These are phyloP conservation scores for Sebastes trivittatus DNA, from an alignment of 2,797 vertebrate species.

Conservation along the genomic window DNA sequence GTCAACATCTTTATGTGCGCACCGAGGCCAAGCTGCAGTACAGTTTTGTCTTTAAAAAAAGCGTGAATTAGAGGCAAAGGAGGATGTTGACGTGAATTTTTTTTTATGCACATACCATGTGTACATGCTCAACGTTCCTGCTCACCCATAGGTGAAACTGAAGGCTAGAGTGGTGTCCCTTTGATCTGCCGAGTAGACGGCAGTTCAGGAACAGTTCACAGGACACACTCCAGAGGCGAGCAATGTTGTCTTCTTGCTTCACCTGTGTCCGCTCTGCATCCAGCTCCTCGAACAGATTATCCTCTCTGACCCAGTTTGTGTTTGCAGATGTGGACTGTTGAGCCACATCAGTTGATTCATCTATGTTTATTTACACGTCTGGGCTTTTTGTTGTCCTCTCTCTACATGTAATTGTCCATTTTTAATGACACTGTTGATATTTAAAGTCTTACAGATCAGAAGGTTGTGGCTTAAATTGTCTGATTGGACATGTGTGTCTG, in stretches of 20 bases:
- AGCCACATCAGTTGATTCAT: constrained; percentile 52
- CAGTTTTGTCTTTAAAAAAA: constrained; percentile 33
- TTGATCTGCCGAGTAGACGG: constrained; percentile 61
- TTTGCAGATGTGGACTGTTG: constrained; percentile 57
- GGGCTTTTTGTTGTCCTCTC: constrained; percentile 43
- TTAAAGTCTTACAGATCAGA: constrained; percentile 39
- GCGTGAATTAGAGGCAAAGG: constrained; percentile 46
- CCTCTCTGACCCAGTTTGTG: constrained; percentile 42
- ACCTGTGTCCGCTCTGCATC: constrained; percentile 54
- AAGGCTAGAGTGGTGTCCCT: constrained; percentile 42
- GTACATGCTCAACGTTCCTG: constrained; percentile 31
- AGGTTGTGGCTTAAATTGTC: constrained; percentile 20
- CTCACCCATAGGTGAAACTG: constrained; percentile 43
- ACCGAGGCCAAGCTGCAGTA: constrained; percentile 29
- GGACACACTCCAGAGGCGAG: constrained; percentile 68
- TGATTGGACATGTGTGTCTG: constrained; percentile 37
- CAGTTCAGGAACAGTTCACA: constrained; percentile 78
- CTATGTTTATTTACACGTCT: constrained; percentile 61
- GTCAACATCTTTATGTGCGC: constrained; percentile 54
- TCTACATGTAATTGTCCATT: constrained; percentile 40
- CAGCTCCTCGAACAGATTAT: constrained; percentile 46
- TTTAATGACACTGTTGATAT: constrained; percentile 42
- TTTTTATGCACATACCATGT: constrained; percentile 42
- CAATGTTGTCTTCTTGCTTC: constrained; percentile 67
- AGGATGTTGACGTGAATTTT: constrained; percentile 55